Evolutionary conservation across 2,797 vertebrate genomes (phyloP), one percentile per base, ranked within the genome.

Genomic region (Telmatherina bonti): DNA sequence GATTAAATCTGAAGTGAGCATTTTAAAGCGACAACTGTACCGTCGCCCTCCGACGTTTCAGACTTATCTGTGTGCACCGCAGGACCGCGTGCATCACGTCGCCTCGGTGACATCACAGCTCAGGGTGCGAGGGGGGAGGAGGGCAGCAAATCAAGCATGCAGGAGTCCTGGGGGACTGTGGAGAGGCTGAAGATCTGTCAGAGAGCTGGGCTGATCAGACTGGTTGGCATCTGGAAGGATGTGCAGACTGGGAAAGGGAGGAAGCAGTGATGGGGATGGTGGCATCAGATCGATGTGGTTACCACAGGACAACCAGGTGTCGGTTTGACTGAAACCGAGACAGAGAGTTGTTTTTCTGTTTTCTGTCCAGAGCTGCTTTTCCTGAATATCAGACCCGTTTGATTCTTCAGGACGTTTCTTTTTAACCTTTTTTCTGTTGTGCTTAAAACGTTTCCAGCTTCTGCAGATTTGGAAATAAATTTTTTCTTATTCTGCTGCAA

Each of bases 291-390:
- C n/a, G 85, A 89, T 85, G 85, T 56, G 10, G 52, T 59, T 54
- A 35, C 73, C 58, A n/a, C 54, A 5, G 70, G 64, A 75, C 64
- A 64, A 47, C 74, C 82, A 89, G 87, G 79, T 88, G 82, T 83
- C 41, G 67, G 15, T 20, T 66, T 22, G 18, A 67, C 71, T 59
- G 10, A 62, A 58, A 54, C 15, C n/a, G n/a, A n/a, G n/a, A 15
- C 4, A 13, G 35, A 15, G 3, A 11, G 9, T 15, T 36, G 12
- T 13, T 9, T 36, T 12, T 36, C 12, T 36, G 15, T 16, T 1
- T 45, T 30, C 57, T 70, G 62, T 76, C 5, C 0, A 45, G 63
- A 80, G 75, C 65, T 0, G 45, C 73, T 62, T 15, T 22, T 9
- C 56, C 9, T 11, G 33, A 35, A 35, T 35, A n/a, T n/a, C n/a